Evolutionary conservation across 2,113 vertebrate genomes (phyloP).

Genomic region (Tupaia chinensis): DNA sequence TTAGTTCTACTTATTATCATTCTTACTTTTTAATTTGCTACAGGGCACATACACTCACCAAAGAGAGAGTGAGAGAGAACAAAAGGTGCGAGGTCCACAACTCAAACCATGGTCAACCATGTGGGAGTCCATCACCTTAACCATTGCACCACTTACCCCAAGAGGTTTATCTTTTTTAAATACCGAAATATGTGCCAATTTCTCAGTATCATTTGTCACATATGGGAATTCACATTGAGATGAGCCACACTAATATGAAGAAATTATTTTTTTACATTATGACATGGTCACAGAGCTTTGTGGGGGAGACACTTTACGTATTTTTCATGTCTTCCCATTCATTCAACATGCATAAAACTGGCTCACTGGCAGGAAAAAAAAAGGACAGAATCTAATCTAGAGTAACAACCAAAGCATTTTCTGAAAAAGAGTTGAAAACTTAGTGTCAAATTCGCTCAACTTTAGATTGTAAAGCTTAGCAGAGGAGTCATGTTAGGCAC

Average conservation of each 20-base stretch:
- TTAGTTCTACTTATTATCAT: no score
- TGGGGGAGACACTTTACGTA: neutral
- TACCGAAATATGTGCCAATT: slow-evolving; percentile 70
- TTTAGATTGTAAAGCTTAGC: neutral
- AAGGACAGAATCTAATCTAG: neutral
- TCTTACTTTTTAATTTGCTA: no score
- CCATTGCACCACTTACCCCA: neutral
- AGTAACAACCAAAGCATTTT: slow-evolving; percentile 14
- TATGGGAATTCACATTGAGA: slow-evolving; percentile 69
- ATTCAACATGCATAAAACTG: neutral
- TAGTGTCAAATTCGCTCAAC: neutral
- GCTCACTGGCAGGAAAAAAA: neutral
- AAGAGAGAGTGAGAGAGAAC: no score
- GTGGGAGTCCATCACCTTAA: no score
- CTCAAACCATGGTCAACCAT: no score
- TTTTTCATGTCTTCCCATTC: slow-evolving; percentile 51
- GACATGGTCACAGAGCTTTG: neutral
- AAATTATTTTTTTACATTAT: slow-evolving; percentile 59
- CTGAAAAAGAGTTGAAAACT: neutral
- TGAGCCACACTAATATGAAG: slow-evolving; percentile 64
- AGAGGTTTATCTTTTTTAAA: slow-evolving; percentile 70
- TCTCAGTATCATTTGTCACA: slow-evolving; percentile 66
- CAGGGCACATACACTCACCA: no score
- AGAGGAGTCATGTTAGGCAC: neutral
- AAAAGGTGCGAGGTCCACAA: no score